Evolutionary conservation across 2,113 vertebrate species (phyloP), one percentile per base, ranked within the genome.

Genomic region (Penelope pileata): DNA sequence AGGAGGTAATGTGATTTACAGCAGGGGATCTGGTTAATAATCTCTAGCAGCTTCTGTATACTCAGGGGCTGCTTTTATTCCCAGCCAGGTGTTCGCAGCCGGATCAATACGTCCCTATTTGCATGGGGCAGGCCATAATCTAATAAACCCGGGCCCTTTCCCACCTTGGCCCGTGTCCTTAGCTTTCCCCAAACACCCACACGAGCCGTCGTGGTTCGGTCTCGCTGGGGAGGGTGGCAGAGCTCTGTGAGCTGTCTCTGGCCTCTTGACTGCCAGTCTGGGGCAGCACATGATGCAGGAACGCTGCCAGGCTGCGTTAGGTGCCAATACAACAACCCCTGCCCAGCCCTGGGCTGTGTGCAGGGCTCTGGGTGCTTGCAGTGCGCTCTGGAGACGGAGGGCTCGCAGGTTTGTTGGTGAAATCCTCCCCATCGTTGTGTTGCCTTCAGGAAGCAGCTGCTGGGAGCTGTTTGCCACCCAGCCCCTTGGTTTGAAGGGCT

Each of bases 81-180:
- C 96, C 96, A 94, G 95, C 95, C 95, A 96, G 96, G 96, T 96
- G 96, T 96, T 96, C 93, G 86, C 91, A 96, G 83, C 91, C 48
- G 2, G 92, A 96, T 96, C 96, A 94, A 96, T 96, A 96, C 94
- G 92, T 88, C 88, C 96, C 80, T 92, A 88, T 96, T 95, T 95
- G 92, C 94, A 86, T 94, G 94, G 95, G 91, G 95, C 91, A 93
- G 88, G 67, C 95, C 51, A 3, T 95, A 96, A 96, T 96, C 92
- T 96, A 96, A 96, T 96, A 94, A 96, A 93, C 54, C 26, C 27
- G 14, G 48, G 48, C 48, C 48, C 34, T 70, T 51, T 34, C 48
- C 83, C 81, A 0, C 76, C 76, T 92, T 83, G 77, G 4, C 86
- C 92, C 91, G 78, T 4, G 8, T 82, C 68, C 90, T 90, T 59